Percentiles rank a stretch among this genome's conserved stretches.
phyloP scores from a whole-genome alignment of 2,888 invertebrate genomes.

The Pandemis heparana region DNA sequence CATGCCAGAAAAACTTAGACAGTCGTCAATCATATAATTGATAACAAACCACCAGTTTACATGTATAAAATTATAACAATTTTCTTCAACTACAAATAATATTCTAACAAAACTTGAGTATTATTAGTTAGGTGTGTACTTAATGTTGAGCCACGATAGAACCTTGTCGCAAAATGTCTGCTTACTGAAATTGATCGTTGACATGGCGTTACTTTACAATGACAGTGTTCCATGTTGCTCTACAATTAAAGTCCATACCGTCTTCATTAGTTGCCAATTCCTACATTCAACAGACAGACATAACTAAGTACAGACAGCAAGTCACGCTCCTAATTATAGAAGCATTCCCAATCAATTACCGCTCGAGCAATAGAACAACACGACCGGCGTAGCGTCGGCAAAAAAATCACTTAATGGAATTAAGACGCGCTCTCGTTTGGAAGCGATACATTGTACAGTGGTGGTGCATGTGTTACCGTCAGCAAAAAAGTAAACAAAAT shows the following conservation, averaged over 20 bases:
- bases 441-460: background rate
- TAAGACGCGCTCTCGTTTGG: background rate
- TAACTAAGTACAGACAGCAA: constrained; percentile 64
- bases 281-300: constrained; percentile 9
- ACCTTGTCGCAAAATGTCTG: no score
- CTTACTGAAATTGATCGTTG: no score
- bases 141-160: no score
- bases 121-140: no score
- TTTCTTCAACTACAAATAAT: no score
- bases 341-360: constrained; percentile 85
- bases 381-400: constrained; percentile 68
- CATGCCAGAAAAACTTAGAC: no score
- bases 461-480: background rate
- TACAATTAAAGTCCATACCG: background rate
- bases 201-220: no score
- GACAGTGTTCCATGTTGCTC: no score
- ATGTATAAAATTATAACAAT: no score
- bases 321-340: constrained; percentile 85
- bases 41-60: no score
- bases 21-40: no score
- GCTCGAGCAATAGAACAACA: constrained; percentile 69
- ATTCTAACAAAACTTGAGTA: no score
- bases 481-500: background rate
- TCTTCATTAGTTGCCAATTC: constrained; percentile 18
- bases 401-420: constrained; percentile 46